These are phyloP conservation scores for Lasioglossum morio DNA, from an alignment of 2,888 invertebrate genomes.

Conservation along the genomic window DNA sequence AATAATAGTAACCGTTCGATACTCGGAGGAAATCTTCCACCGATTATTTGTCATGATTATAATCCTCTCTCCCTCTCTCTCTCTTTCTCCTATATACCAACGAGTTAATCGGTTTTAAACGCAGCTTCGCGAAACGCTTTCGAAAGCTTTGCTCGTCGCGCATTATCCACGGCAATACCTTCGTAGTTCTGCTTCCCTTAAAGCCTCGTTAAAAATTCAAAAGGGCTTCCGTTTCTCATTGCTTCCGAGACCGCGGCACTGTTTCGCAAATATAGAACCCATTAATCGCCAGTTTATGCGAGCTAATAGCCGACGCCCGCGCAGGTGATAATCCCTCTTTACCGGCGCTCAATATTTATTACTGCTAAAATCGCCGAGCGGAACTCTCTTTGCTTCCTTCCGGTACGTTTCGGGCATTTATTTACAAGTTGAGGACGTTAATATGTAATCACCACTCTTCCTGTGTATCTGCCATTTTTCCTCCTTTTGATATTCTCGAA, in stretches of 20 bases:
- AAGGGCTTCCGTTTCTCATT: neutral
- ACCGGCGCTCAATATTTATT: conserved; percentile 14
- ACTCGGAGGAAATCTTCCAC: neutral
- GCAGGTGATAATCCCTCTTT: conserved; percentile 21
- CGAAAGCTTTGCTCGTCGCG: neutral
- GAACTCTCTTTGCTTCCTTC: neutral
- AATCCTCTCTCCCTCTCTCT: neutral
- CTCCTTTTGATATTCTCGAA: neutral
- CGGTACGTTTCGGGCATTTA: neutral
- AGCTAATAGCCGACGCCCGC: conserved; percentile 8
- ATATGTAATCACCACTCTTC: neutral
- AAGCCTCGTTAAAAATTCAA: conserved; percentile 18
- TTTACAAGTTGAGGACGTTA: neutral
- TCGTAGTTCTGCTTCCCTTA: neutral
- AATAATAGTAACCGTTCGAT: neutral
- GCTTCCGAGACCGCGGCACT: neutral
- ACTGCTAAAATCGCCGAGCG: too few relatives aligned
- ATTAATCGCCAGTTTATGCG: conserved; percentile 22
- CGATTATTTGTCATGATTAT: neutral
- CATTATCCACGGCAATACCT: neutral
- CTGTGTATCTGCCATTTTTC: neutral
- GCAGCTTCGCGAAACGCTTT: neutral
- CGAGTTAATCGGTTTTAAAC: conserved; percentile 6
- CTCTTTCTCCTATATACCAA: neutral
- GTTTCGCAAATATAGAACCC: neutral